Conservation (phyloP, 2,113 vertebrate genomes). For the Gymnobelideus leadbeateri region DNA sequence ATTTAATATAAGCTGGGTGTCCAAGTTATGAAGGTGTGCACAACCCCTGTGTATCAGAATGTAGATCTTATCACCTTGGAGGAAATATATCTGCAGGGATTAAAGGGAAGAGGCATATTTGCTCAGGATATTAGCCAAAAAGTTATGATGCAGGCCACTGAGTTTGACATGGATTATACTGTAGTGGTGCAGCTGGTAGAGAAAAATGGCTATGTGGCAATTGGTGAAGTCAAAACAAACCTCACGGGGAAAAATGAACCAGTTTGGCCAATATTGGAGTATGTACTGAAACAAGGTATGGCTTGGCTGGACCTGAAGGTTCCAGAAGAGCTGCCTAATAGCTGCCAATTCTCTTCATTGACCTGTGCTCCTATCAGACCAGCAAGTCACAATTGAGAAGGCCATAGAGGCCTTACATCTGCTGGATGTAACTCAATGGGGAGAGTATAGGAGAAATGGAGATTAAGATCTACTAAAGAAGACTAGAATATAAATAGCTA, state of each 20-base stretch:
- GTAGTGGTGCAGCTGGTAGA: slow-evolving; percentile 93
- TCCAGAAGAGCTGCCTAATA: slow-evolving; percentile 88
- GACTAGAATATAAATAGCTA: not conserved
- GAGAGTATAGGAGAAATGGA: not conserved
- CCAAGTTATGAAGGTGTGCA: not conserved
- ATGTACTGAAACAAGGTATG: slow-evolving; percentile 92
- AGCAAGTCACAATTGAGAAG: slow-evolving; percentile 89
- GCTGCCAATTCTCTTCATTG: slow-evolving; percentile 91
- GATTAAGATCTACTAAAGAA: not conserved
- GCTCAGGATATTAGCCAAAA: slow-evolving; percentile 94
- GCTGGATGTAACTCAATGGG: slow-evolving; percentile 3
- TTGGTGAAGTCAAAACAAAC: slow-evolving; percentile 88
- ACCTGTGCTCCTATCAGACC: slow-evolving; percentile 88
- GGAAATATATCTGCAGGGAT: slow-evolving; percentile 91
- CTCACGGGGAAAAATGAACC: slow-evolving; percentile 91
- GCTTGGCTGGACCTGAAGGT: slow-evolving; percentile 92
- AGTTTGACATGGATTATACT: slow-evolving; percentile 94
- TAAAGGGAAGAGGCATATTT: slow-evolving; percentile 92
- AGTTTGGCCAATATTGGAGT: slow-evolving; percentile 90
- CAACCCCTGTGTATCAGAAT: not conserved
- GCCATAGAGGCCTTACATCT: slow-evolving; percentile 88
- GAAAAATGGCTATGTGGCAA: slow-evolving; percentile 93
- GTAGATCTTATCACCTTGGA: slow-evolving; percentile 91
- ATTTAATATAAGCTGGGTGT: not conserved
- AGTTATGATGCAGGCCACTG: slow-evolving; percentile 92